A percentile compares a stretch with the other conserved stretches of the same genome.
These are phyloP conservation scores for Tetranychus truncatus DNA, from an alignment of 2,888 invertebrate genomes.

Conservation along the genomic window DNA sequence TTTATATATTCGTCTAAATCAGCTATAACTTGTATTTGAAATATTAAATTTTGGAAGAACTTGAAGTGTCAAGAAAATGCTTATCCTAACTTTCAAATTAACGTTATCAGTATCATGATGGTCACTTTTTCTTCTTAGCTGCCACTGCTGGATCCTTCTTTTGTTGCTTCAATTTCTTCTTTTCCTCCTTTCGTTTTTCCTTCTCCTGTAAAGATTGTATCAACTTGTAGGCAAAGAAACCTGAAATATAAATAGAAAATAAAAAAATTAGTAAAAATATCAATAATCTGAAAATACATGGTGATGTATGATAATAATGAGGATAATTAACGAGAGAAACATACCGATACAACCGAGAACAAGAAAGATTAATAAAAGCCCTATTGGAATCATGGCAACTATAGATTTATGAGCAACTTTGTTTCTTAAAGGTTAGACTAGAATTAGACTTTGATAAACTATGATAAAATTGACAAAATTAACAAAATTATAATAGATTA, in stretches of 20 bases:
- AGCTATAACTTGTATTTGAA: not conserved
- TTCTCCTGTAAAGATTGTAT: constrained; percentile 59
- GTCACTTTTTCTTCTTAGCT: constrained; percentile 30
- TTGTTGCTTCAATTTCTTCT: constrained; percentile 55
- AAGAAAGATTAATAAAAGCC: not conserved
- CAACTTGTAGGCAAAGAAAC: constrained; percentile 66
- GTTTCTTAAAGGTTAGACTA: not conserved
- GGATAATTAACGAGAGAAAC: not conserved
- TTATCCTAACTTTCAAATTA: not conserved
- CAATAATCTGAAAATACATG: not conserved
- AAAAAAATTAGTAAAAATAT: not conserved
- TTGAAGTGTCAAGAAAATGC: not conserved
- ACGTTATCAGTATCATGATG: not conserved
- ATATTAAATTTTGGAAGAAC: not conserved
- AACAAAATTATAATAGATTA: no score
- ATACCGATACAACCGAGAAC: not conserved
- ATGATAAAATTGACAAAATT: no score
- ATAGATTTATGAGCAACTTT: not conserved
- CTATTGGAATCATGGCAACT: not conserved
- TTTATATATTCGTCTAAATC: not conserved
- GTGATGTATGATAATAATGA: not conserved
- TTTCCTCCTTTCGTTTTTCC: constrained; percentile 56
- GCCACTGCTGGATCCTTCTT: constrained; percentile 40
- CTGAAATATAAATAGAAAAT: constrained; percentile 40
- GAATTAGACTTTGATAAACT: not conserved